Evolutionary conservation across 2,797 vertebrate genomes (phyloP).

Genomic region (Alosa sapidissima): DNA sequence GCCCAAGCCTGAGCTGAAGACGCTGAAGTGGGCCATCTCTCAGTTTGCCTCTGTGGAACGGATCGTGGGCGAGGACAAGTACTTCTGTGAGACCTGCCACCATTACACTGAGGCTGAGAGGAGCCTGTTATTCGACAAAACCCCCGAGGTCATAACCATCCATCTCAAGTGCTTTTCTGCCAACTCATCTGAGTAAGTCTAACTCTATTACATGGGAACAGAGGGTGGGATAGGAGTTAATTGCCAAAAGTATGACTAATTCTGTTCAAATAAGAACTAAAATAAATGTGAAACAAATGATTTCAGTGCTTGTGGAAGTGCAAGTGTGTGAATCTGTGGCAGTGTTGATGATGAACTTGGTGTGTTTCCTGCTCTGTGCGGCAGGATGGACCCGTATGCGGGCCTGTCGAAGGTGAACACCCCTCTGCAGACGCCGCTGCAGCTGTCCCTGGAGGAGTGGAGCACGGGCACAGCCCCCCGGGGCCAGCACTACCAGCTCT

Average conservation of each 20-base stretch:
- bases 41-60: constrained; percentile 98
- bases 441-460: constrained; percentile 91
- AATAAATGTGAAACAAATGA: too few relatives aligned
- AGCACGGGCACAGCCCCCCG: constrained; percentile 75
- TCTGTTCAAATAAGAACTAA: too few relatives aligned
- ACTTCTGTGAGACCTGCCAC: constrained; percentile 96
- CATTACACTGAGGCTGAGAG: constrained; percentile 97
- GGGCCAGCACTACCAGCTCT: constrained; percentile 84
- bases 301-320: too few relatives aligned
- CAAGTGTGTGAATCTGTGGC: too few relatives aligned
- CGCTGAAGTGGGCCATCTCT: constrained; percentile 92
- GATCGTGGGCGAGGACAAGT: constrained; percentile 96
- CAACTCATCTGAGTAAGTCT: constrained; percentile 86
- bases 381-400: constrained; percentile 89
- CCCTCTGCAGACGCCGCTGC: constrained; percentile 87
- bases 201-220: not conserved
- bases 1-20: constrained; percentile 91
- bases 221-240: not conserved
- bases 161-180: constrained; percentile 98
- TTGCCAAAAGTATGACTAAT: not conserved
- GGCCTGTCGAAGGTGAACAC: constrained; percentile 97
- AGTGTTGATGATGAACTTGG: too few relatives aligned
- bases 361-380: not conserved
- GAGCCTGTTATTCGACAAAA: constrained; percentile 96
- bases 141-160: constrained; percentile 95